phyloP scores from a whole-genome alignment of 2,888 invertebrate species.

The Cephus spinipes region DNA sequence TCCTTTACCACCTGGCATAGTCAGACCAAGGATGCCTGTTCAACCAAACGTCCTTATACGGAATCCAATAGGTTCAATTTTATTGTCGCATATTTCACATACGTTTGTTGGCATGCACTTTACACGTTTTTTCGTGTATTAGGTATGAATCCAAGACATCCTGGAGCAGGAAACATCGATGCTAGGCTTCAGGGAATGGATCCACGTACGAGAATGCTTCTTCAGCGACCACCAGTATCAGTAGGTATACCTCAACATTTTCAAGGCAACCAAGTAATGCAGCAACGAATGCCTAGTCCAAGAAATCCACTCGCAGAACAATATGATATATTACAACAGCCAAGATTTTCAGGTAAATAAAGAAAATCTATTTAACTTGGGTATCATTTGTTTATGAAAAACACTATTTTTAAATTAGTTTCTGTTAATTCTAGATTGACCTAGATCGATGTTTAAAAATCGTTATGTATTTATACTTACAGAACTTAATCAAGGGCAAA shows the following conservation, averaged over 20 bases:
- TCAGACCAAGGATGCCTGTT: constrained; percentile 68
- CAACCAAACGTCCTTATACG: constrained; percentile 59
- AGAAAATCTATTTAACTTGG: not conserved
- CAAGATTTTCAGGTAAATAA: constrained; percentile 56
- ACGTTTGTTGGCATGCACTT: not conserved
- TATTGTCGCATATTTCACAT: not conserved
- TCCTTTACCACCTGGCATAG: constrained; percentile 74
- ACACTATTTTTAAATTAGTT: not conserved
- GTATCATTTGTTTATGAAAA: not conserved
- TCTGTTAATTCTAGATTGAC: not conserved
- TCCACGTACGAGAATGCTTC: constrained; percentile 69
- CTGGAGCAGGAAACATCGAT: constrained; percentile 59
- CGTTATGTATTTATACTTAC: not conserved
- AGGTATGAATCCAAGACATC: constrained; percentile 56
- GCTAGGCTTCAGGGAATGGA: constrained; percentile 69
- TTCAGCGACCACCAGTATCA: constrained; percentile 68
- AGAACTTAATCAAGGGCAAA: constrained; percentile 56
- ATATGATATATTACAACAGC: constrained; percentile 58
- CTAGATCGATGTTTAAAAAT: not conserved
- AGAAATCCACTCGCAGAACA: constrained; percentile 55
- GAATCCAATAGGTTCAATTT: constrained; percentile 51
- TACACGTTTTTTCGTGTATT: not conserved
- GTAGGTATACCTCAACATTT: constrained; percentile 58
- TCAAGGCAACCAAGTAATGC: constrained; percentile 53
- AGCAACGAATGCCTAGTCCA: constrained; percentile 59